A percentile compares a stretch with the other conserved stretches of the same genome.
These are phyloP conservation scores for Alectura lathami DNA, from an alignment of 2,113 vertebrate species.

Conservation along the genomic window DNA sequence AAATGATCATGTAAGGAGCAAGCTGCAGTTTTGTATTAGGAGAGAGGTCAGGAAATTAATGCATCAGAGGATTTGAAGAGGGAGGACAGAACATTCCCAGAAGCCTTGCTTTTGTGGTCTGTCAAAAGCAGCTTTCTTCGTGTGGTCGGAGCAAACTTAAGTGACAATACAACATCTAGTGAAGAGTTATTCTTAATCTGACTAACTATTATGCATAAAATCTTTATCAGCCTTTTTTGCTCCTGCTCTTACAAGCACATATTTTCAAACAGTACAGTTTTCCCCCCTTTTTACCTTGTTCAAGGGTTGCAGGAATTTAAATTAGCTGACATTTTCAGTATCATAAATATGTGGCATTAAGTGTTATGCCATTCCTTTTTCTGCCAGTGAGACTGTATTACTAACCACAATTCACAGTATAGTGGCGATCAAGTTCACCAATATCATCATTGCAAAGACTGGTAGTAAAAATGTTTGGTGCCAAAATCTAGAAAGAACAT, in stretches of 20 bases:
- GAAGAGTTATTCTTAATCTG: not conserved
- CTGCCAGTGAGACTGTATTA: not conserved
- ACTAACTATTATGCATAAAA: not conserved
- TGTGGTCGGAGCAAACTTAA: not conserved
- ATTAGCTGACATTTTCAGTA: not conserved
- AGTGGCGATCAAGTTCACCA: not conserved
- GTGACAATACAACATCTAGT: not conserved
- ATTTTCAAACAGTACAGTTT: not conserved
- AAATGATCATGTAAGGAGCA: not conserved
- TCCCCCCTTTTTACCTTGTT: not conserved
- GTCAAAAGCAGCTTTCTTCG: conserved; percentile 9
- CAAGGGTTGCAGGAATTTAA: not conserved
- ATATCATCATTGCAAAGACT: not conserved
- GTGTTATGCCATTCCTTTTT: not conserved
- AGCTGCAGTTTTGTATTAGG: conserved; percentile 7
- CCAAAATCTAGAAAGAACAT: not conserved
- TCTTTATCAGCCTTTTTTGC: not conserved
- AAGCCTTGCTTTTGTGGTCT: not conserved
- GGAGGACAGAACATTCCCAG: not conserved
- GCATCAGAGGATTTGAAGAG: not conserved
- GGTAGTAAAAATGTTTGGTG: not conserved
- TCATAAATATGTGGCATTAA: not conserved
- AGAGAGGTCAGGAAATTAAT: conserved; percentile 17
- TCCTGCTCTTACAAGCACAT: not conserved
- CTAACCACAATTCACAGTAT: not conserved